phyloP scores from a whole-genome alignment of 2,797 vertebrate species.

The Brotula barbata region DNA sequence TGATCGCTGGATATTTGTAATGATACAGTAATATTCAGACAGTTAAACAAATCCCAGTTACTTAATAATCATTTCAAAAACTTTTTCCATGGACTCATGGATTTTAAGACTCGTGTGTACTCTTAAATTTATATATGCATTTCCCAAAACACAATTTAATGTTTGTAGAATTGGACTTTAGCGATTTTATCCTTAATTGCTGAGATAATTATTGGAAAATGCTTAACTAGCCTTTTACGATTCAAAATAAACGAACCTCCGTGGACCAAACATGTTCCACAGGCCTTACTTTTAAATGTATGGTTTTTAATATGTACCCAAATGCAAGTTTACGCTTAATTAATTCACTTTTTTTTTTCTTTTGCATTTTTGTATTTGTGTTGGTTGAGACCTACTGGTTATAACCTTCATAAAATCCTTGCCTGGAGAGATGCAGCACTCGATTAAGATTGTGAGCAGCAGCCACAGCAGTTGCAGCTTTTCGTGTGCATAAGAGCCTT shows the following conservation, averaged over 20 bases:
- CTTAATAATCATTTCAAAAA: slow-evolving; percentile 12
- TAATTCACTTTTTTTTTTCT: neutral
- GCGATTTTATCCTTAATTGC: too few species aligned
- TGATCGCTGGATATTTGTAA: neutral
- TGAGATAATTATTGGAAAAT: too few species aligned
- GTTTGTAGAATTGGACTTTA: too few species aligned
- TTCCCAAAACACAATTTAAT: too few species aligned
- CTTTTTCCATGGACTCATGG: neutral
- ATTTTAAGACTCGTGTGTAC: neutral
- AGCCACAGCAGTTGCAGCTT: neutral
- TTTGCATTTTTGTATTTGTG: neutral
- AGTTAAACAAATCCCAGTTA: slow-evolving; percentile 1
- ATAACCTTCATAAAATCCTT: slow-evolving; percentile 1
- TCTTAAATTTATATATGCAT: slow-evolving; percentile 4
- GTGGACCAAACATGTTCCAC: too few species aligned
- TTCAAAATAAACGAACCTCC: too few species aligned
- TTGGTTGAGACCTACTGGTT: neutral
- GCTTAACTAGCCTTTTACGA: too few species aligned
- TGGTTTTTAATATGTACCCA: neutral
- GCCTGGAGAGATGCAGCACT: neutral
- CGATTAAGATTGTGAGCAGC: neutral
- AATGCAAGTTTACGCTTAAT: neutral
- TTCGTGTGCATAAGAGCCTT: neutral
- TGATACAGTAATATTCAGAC: neutral
- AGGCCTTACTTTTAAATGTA: neutral